These are phyloP conservation scores for Harpalus rubripes DNA, from an alignment of 2,888 invertebrate species.

Conservation along the genomic window DNA sequence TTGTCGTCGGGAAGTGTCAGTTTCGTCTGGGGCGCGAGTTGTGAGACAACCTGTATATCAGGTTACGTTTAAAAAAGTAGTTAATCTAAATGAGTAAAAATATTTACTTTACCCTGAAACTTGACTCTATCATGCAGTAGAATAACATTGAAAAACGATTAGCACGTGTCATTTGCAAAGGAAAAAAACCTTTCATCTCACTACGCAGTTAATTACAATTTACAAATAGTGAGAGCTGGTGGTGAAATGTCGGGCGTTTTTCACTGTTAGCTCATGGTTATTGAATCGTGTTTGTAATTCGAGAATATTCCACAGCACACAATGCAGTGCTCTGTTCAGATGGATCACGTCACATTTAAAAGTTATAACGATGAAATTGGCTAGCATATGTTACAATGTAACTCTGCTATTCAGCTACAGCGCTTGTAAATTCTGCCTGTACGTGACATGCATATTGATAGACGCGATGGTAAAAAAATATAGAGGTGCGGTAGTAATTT, in stretches of 20 bases:
- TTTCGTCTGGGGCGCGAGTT: no score
- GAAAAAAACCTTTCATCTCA: background rate
- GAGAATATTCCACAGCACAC: background rate
- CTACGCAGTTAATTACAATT: background rate
- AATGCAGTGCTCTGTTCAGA: background rate
- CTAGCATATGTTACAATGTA: no score
- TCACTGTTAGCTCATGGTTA: background rate
- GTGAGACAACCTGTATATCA: no score
- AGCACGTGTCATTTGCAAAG: background rate
- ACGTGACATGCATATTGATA: no score
- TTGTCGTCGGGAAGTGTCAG: no score
- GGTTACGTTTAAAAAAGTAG: no score
- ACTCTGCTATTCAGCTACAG: no score
- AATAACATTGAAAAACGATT: background rate
- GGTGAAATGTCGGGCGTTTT: background rate
- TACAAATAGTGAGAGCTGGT: background rate
- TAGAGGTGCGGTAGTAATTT: no score
- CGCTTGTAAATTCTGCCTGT: no score
- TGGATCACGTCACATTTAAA: background rate
- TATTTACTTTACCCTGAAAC: no score
- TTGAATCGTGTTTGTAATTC: background rate
- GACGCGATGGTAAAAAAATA: no score
- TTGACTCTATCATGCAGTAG: background rate
- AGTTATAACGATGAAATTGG: background rate
- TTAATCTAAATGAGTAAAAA: no score